Base-by-base conservation (phyloP, 1,140 invertebrate genomes). In the Medauroidea extradentata region DNA sequence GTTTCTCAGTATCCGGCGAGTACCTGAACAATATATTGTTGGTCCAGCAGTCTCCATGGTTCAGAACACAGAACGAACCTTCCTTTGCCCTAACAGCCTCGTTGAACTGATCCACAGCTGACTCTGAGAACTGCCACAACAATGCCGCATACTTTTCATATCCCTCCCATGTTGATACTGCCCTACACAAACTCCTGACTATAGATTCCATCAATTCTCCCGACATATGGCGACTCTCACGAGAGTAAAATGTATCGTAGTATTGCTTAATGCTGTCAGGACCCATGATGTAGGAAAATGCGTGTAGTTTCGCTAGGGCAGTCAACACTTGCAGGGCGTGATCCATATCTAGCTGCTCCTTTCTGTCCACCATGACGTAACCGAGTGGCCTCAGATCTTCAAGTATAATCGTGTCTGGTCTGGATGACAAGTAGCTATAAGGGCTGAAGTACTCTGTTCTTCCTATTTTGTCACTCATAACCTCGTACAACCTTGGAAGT, bases 31-130 rank as follows among this genome's bases (percentile, higher is more conserved):
- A 73, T 60, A 81, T 78, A 58, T 81, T 81, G 60, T 81, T 81
- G 13, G 75, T 74, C 79, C 79, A 81, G 23, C 79, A 78, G 64
- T 81, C 79, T 8, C 80, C 80, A 62, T 81, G 79, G 49, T 75
- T 71, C 11, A 80, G 62, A 0, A 79, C 77, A 49, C 21, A 41
- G 5, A 49, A 29, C 19, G 24, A 19, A 21, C 11, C 18, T 7
- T 57, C 16, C 27, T 27, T 18, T 9, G 23, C n/a, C n/a, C 23
- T 13, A 9, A 21, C 27, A 18, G n/a, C 13, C 11, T 49, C 19
- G 11, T 49, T 4, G 2, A 57, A 7, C 16, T 50, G 23, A 16
- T 59, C 51, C 8, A 43, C 3, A 5, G 48, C 49, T 24, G 14
- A 29, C 9, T 41, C 24, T 18, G 34, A 34, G 4, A 42, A 11